Percentiles rank a stretch among this genome's conserved stretches.
Evolutionary conservation across 2,113 vertebrate species (phyloP).

Genomic region (Ochotona princeps): DNA sequence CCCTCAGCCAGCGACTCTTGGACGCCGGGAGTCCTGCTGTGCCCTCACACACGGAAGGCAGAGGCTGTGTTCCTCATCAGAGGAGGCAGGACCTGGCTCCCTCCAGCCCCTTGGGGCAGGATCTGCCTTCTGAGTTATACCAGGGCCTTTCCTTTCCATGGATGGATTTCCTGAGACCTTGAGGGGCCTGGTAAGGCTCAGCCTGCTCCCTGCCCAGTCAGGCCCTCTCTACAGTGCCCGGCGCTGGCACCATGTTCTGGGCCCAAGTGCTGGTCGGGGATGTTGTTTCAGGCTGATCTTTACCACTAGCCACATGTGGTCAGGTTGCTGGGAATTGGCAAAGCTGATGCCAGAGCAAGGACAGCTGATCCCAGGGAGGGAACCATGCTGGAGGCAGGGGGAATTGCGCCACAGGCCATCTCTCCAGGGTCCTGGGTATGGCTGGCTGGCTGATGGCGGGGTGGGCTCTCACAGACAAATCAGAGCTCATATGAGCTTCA

Average conservation of each 20-base stretch:
- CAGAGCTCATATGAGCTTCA: background rate
- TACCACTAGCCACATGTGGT: slow-evolving; percentile 25
- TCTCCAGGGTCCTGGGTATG: background rate
- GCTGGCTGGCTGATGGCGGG: background rate
- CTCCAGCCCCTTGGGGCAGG: background rate
- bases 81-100: background rate
- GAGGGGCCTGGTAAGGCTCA: background rate
- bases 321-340: slow-evolving; percentile 61
- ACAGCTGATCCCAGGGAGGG: slow-evolving; percentile 55
- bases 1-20: background rate
- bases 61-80: too few species aligned
- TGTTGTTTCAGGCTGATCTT: slow-evolving; percentile 74
- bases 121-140: background rate
- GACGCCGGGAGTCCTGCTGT: background rate
- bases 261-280: background rate
- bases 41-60: background rate
- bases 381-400: background rate
- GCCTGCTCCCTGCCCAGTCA: background rate
- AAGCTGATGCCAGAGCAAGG: slow-evolving; percentile 40
- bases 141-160: background rate
- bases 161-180: background rate
- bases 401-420: background rate
- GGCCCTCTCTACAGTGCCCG: background rate
- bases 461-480: too few species aligned
- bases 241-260: background rate